Evolutionary conservation across 2,888 invertebrate genomes (phyloP), one percentile per base, ranked within the genome.

Genomic region (Dione vanillae): DNA sequence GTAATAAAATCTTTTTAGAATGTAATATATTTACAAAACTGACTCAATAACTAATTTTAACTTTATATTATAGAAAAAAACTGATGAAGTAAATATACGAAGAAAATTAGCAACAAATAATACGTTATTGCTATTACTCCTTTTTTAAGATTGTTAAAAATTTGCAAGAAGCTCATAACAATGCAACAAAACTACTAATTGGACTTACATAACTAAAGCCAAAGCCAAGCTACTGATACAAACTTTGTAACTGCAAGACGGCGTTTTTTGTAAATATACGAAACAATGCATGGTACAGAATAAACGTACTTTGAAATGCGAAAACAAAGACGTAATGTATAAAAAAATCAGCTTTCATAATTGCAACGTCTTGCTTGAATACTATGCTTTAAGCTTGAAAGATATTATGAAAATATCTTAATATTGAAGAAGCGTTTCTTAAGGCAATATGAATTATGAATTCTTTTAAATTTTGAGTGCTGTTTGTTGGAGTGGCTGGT

Each of bases 241-340:
- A 43, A 7, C 27, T 61, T 20, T 45, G 27, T 35, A 11, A 61
- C 43, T 45, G 20, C 20, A 1, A 61, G 61, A 61, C 43, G 45
- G 9, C 20, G 27, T 20, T 61, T 16, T 45, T 61, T 61, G 45
- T 27, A 35, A 2, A 11, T 27, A 10, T 45, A 7, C 11, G 45
- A 45, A 61, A 61, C 61, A 61, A 61, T 45, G 61, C 61, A 6
- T n/a, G 61, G 45, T 61, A 0, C 11, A 45, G 6, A 45, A 61
- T 27, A 61, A 61, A 45, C 27, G n/a, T 27, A 45, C 43, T 61
- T 20, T 61, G 20, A 61, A 61, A 61, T 27, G 61, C 2, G 0
- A 61, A 61, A 45, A 61, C 43, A 45, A 61, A 61, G 61, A 7
- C 45, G 45, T 61, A 61, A 61, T 61, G 61, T 61, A 61, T 45